Conservation (phyloP, 2,113 vertebrate genomes). For the Oreochromis spilurus region DNA sequence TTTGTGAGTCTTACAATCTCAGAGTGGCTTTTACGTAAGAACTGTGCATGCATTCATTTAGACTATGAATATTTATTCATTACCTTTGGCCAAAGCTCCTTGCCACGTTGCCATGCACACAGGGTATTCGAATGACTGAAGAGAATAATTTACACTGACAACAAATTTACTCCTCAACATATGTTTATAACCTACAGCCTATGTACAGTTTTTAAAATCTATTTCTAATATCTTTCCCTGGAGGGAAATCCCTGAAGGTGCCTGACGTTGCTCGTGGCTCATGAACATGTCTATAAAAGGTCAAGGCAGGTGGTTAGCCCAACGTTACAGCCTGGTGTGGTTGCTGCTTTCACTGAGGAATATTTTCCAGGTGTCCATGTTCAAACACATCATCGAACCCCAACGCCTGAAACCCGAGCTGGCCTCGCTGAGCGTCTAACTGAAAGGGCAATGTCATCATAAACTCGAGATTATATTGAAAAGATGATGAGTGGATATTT, state of each 20-base stretch:
- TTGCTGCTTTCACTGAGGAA: not conserved
- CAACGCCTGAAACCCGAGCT: not conserved
- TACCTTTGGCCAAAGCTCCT: not conserved
- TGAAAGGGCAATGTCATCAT: not conserved
- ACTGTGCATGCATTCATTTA: not conserved
- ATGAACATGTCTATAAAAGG: not conserved
- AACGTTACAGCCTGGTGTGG: not conserved
- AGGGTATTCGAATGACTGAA: not conserved
- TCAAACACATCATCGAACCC: not conserved
- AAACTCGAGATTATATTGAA: not conserved
- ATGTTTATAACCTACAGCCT: not conserved
- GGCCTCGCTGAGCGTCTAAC: not conserved
- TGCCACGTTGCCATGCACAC: not conserved
- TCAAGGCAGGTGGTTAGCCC: not conserved
- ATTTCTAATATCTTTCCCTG: not conserved
- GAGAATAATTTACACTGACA: not conserved
- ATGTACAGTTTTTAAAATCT: not conserved
- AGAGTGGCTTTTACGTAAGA: not conserved
- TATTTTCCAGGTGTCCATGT: not conserved
- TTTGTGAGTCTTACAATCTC: not conserved
- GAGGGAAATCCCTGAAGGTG: not conserved
- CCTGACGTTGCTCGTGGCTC: not conserved
- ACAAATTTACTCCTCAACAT: not conserved
- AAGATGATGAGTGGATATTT: slow-evolving; percentile 18
- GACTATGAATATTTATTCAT: not conserved